These are phyloP conservation scores for Electrophaes corylata DNA, from an alignment of 2,888 invertebrate species.

Conservation along the genomic window DNA sequence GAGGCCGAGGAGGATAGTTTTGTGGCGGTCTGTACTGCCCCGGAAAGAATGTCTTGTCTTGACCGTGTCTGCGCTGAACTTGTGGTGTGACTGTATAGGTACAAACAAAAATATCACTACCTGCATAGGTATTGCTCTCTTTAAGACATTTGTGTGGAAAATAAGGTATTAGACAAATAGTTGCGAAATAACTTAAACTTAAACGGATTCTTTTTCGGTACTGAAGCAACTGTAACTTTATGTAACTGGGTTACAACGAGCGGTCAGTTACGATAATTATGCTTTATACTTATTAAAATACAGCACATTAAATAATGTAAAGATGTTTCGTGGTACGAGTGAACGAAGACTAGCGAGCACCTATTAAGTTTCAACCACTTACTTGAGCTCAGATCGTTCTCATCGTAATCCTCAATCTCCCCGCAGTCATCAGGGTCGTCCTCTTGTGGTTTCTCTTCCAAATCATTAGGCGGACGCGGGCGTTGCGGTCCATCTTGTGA, in stretches of 20 bases:
- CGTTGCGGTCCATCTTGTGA: constrained; percentile 37
- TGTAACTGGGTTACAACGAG: too few relatives aligned
- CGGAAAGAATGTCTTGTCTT: constrained; percentile 36
- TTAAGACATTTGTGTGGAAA: neutral
- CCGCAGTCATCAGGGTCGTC: constrained; percentile 73
- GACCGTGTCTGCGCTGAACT: constrained; percentile 38
- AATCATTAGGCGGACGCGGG: constrained; percentile 38
- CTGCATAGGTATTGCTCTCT: neutral
- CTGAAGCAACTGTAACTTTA: too few relatives aligned
- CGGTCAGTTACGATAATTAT: too few relatives aligned
- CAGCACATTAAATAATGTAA: too few relatives aligned
- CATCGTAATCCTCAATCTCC: constrained; percentile 77
- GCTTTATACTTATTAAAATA: too few relatives aligned
- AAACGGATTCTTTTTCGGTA: too few relatives aligned
- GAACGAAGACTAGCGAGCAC: neutral
- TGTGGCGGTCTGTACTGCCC: constrained; percentile 14
- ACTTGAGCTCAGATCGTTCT: constrained; percentile 74
- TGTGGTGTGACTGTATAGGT: constrained; percentile 57
- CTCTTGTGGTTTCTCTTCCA: constrained; percentile 66
- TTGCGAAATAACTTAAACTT: too few relatives aligned
- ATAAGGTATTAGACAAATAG: too few relatives aligned
- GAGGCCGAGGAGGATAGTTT: constrained; percentile 20
- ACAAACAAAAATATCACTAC: constrained; percentile 8
- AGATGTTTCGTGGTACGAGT: neutral
- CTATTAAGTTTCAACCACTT: constrained; percentile 40